A percentile compares a stretch with the other conserved stretches of the same genome.
phyloP scores from a whole-genome alignment of 2,113 vertebrate species.

The Hydropotes inermis region DNA sequence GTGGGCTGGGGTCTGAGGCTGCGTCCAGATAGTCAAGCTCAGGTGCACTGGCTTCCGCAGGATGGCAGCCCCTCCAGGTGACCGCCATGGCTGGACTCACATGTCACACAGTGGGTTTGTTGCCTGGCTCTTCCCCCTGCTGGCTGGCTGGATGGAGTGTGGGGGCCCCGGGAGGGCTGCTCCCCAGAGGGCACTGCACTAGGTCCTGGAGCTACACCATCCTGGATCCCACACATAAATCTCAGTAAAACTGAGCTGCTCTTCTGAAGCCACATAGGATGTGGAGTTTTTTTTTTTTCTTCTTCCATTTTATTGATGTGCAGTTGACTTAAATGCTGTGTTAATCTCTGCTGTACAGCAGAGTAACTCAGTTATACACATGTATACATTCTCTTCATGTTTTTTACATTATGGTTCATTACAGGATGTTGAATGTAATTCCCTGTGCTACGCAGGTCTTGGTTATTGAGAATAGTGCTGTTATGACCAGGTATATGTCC shows the following conservation, averaged over 20 bases:
- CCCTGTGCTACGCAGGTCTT: not conserved
- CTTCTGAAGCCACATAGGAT: not conserved
- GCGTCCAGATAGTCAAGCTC: not conserved
- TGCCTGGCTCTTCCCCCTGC: accelerated
- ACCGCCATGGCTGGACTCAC: not conserved
- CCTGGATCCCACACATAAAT: not conserved
- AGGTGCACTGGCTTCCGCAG: accelerated
- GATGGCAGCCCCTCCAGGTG: too few relatives aligned
- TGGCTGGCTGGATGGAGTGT: not conserved
- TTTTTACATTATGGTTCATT: not conserved
- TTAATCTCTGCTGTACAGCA: not conserved
- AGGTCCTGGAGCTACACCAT: not conserved
- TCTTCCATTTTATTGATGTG: not conserved
- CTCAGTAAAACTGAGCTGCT: not conserved
- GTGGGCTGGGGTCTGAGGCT: not conserved
- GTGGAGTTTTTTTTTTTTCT: not conserved
- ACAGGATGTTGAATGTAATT: not conserved
- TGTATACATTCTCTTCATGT: not conserved
- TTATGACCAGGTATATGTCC: not conserved
- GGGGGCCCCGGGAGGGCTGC: not conserved
- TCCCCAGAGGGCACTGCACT: not conserved
- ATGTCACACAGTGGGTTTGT: accelerated
- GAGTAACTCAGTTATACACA: not conserved
- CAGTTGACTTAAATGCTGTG: not conserved
- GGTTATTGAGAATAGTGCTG: not conserved